phyloP scores from a whole-genome alignment of 2,797 vertebrate genomes.

The Anisognathus igniventris region DNA sequence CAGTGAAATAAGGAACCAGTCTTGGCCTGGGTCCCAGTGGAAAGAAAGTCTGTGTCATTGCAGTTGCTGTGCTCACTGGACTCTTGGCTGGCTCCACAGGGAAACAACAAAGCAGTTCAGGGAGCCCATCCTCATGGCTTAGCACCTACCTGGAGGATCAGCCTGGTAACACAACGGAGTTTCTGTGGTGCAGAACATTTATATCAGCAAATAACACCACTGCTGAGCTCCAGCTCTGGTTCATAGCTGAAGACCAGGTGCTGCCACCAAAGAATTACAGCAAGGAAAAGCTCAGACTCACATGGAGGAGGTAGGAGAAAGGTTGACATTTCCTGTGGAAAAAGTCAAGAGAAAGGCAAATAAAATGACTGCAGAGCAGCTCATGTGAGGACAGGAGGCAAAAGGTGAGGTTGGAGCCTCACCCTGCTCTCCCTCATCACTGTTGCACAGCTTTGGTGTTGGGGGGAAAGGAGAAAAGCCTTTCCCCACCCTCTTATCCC shows the following conservation, averaged over 20 bases:
- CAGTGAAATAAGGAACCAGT: neutral
- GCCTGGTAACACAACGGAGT: accelerated
- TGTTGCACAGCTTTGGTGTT: neutral
- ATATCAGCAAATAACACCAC: accelerated
- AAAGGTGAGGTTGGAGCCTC: neutral
- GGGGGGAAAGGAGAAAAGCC: neutral
- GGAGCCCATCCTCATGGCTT: neutral
- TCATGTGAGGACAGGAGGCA: neutral
- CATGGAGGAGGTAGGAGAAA: neutral
- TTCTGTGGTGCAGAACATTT: neutral
- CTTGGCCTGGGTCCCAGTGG: conserved; percentile 20
- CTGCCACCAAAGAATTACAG: neutral
- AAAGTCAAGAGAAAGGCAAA: neutral
- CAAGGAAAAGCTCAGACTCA: neutral
- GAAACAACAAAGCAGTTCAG: neutral
- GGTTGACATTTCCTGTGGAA: neutral
- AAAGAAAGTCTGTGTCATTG: neutral
- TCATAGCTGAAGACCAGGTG: neutral
- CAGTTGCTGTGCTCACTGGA: neutral
- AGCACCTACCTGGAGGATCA: neutral
- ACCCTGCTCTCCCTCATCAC: neutral
- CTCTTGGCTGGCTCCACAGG: neutral
- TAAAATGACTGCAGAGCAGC: neutral
- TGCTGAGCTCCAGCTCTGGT: neutral
- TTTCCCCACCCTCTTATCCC: neutral